phyloP scores from a whole-genome alignment of 1,140 invertebrate species.

The Hylyphantes graminicola region DNA sequence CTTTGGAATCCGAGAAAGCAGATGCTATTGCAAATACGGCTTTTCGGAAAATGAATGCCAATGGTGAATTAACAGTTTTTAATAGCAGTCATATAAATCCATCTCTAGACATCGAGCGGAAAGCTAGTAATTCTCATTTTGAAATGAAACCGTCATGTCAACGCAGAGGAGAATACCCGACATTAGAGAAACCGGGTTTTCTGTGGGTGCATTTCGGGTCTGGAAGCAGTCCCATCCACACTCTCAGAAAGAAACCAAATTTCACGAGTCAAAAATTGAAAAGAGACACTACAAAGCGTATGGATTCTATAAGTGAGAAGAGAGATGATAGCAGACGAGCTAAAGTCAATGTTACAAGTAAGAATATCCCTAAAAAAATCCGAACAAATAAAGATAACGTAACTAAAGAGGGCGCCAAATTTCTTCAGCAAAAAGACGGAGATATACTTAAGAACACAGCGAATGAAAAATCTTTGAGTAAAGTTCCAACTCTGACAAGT shows the following conservation, averaged over 20 bases:
- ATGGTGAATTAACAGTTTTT: conserved; percentile 52
- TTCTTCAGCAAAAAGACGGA: not conserved
- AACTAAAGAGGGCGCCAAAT: not conserved
- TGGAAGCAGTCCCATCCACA: conserved; percentile 44
- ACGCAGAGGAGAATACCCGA: conserved; percentile 28
- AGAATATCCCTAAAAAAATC: not conserved
- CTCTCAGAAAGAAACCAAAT: conserved; percentile 35
- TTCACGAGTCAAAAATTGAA: conserved; percentile 37
- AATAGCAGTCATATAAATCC: conserved; percentile 32
- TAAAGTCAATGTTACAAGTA: not conserved
- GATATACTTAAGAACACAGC: not conserved
- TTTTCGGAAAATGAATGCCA: conserved; percentile 28
- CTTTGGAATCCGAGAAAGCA: conserved; percentile 45
- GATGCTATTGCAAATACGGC: conserved; percentile 45
- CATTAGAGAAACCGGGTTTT: conserved; percentile 53
- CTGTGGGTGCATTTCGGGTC: conserved; percentile 57
- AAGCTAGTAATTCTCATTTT: not conserved
- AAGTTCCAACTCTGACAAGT: not conserved
- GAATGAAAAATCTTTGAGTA: too few relatives aligned
- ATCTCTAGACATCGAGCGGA: not conserved
- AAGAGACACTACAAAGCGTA: not conserved
- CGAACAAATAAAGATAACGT: not conserved
- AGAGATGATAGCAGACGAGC: not conserved
- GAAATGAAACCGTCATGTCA: not conserved
- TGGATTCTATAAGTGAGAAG: not conserved